Conservation (phyloP, 2,113 vertebrate genomes). For the Chitala chitala region DNA sequence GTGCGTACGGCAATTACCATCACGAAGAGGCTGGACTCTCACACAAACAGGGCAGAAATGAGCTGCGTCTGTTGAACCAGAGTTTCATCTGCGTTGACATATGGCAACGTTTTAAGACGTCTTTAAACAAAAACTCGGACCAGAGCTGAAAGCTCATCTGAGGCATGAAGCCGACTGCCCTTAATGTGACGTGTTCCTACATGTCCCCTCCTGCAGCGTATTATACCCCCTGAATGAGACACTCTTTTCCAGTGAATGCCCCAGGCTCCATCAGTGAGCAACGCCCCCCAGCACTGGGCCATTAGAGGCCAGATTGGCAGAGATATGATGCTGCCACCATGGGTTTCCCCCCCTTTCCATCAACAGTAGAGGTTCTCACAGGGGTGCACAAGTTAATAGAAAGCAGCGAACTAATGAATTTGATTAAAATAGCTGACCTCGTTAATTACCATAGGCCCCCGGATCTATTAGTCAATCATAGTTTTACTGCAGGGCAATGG, state of each 20-base stretch:
- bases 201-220: neutral
- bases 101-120: slow-evolving; percentile 8
- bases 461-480: slow-evolving; percentile 36
- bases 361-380: slow-evolving; percentile 18
- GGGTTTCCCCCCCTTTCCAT: slow-evolving; percentile 16
- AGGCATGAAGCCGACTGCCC: slow-evolving; percentile 11
- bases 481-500: slow-evolving; percentile 25
- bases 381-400: slow-evolving; percentile 29
- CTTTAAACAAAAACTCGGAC: neutral
- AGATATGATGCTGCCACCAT: neutral
- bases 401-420: slow-evolving; percentile 35
- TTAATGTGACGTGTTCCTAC: slow-evolving; percentile 9
- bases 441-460: slow-evolving; percentile 36
- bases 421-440: slow-evolving; percentile 37
- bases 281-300: neutral
- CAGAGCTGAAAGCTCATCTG: slow-evolving; percentile 7
- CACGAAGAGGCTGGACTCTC: neutral
- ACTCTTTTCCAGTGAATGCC: neutral
- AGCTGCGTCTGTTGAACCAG: slow-evolving; percentile 10
- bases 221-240: slow-evolving; percentile 3
- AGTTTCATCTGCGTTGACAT: neutral
- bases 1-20: neutral
- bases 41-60: slow-evolving; percentile 7
- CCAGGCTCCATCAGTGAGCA: neutral
- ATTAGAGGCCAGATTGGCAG: neutral